Evolutionary conservation across 53 echinoderm and acorn worm genomes (phyloP), one percentile per base, ranked within the genome.

Genomic region (Paracentrotus lividus): DNA sequence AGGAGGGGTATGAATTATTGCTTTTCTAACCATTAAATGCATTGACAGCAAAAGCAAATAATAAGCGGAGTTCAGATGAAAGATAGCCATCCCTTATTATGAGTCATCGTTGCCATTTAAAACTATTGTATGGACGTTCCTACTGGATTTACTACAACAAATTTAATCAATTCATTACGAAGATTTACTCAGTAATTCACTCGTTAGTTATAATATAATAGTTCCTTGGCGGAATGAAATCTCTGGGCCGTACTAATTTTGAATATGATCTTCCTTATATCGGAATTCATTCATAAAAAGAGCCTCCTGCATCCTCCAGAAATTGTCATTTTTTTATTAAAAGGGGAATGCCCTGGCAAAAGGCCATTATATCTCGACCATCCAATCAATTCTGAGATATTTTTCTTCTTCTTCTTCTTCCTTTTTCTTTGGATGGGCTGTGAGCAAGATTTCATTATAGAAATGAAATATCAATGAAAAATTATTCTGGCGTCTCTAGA

Each of bases 201-300:
- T 81, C 81, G 47, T 81, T 81, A 81, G 81, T 44, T 26, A 81
- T 81, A 47, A 81, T 81, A 47, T 47, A 81, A 81, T 81, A 81
- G 44, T 81, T 81, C 81, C 81, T 81, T 81, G 81, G 38, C 81
- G 47, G 47, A 45, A 26, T 81, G 24, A 81, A 81, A 27, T 47
- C 81, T 24, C 81, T 45, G 8, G 81, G 81, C 47, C 44, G 49
- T 81, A 81, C 81, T 81, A 81, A 81, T 81, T 81, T 81, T 27
- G 47, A 81, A 81, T 81, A 81, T 81, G 44, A 81, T 81, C 81
- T 81, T 81, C 81, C n/a, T 45, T 21, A 81, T 81, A 81, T 81
- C 44, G 81, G 81, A 81, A 81, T 81, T 81, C 81, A 81, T 81
- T 81, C 81, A 81, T 81, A 81, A 81, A 81, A 49, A 38, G 23